phyloP scores from a whole-genome alignment of 2,113 vertebrate genomes.

The Procapra przewalskii region DNA sequence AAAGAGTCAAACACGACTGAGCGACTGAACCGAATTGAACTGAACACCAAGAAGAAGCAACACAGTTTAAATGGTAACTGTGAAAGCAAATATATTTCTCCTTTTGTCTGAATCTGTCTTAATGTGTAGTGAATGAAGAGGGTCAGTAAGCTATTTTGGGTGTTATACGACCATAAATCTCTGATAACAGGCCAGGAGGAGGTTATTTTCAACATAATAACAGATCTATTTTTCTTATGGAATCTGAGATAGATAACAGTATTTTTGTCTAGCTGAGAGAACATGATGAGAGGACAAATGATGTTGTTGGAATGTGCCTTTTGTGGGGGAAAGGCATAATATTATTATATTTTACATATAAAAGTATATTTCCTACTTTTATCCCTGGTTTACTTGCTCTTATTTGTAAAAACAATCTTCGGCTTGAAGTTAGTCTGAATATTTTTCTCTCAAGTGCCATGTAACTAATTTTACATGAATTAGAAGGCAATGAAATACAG shows the following conservation, averaged over 20 bases:
- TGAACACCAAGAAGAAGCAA: not conserved
- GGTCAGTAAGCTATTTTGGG: not conserved
- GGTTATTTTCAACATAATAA: not conserved
- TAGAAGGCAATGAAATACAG: not conserved
- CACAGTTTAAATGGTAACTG: not conserved
- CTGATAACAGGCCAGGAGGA: not conserved
- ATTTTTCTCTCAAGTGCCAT: not conserved
- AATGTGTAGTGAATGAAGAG: not conserved
- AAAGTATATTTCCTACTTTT: not conserved
- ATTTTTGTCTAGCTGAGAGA: not conserved
- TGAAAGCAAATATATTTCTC: not conserved
- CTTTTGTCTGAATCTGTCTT: not conserved
- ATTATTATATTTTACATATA: not conserved
- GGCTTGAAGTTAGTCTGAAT: not conserved
- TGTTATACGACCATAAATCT: not conserved
- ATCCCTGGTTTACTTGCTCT: not conserved
- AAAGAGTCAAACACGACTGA: too few species aligned
- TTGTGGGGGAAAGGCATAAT: not conserved
- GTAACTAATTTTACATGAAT: not conserved
- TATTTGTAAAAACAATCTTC: not conserved
- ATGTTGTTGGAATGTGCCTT: not conserved
- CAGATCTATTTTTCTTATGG: not conserved
- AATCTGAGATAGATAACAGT: not conserved
- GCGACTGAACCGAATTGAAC: too few species aligned
- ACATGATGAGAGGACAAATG: not conserved